Evolutionary conservation across 2,797 vertebrate species (phyloP).

Genomic region (Crenichthys baileyi): DNA sequence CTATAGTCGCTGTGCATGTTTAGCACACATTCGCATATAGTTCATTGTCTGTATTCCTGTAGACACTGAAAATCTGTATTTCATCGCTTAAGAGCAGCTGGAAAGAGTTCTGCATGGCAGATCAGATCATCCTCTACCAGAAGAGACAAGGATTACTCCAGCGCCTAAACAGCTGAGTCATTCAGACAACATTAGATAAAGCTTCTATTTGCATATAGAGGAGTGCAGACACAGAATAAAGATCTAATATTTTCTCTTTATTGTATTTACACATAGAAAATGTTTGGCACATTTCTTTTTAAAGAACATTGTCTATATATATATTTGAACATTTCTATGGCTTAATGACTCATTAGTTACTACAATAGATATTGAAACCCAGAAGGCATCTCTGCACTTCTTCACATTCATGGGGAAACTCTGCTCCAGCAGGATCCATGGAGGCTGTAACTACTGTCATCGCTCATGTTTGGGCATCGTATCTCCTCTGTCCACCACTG

Average conservation of each 20-base stretch:
- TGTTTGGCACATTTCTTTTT: conserved; percentile 71
- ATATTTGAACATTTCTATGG: conserved; percentile 49
- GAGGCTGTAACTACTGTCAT: conserved; percentile 72
- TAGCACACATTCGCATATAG: neutral
- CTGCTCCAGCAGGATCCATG: conserved; percentile 31
- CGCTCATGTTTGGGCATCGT: conserved; percentile 87
- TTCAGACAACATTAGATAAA: neutral
- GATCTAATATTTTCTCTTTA: conserved; percentile 67
- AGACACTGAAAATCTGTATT: neutral
- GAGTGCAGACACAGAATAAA: neutral
- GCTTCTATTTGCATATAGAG: conserved; percentile 11
- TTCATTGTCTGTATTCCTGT: neutral
- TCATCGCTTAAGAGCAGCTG: neutral
- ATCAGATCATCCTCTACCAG: too few relatives aligned
- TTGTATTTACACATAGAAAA: conserved; percentile 74
- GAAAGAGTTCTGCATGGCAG: too few relatives aligned
- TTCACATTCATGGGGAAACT: conserved; percentile 63
- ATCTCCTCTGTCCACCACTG: conserved; percentile 83
- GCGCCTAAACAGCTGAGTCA: neutral
- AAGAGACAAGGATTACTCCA: neutral
- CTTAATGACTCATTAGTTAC: conserved; percentile 33
- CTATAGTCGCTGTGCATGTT: neutral
- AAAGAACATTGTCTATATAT: conserved; percentile 48
- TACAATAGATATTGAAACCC: conserved; percentile 22
- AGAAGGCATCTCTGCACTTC: conserved; percentile 31